Percentiles rank a stretch among this genome's conserved stretches.
Conservation (phyloP, 2,797 vertebrate genomes). For the Crocodylus rhombifer region DNA sequence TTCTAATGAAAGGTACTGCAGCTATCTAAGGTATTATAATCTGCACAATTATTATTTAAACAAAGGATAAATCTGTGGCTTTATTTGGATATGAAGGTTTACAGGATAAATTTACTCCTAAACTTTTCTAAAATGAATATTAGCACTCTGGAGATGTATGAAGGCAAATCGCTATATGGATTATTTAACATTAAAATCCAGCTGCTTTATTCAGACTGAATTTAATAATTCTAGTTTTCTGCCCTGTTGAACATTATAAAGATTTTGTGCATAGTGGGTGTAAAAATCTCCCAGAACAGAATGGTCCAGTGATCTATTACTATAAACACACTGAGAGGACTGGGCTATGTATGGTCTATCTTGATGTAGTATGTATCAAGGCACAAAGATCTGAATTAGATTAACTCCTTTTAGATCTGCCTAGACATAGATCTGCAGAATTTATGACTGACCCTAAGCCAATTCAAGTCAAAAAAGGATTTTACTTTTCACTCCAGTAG, state of each 20-base stretch:
- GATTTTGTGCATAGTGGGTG: background rate
- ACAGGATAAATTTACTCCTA: background rate
- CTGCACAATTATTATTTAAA: background rate
- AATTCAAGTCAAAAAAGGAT: fast-evolving
- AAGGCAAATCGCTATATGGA: background rate
- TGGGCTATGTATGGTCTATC: background rate
- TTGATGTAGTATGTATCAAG: background rate
- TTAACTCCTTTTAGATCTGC: background rate
- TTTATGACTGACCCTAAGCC: background rate
- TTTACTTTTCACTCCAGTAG: background rate
- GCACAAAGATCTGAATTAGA: background rate
- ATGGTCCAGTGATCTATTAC: background rate
- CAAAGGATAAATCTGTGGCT: no score
- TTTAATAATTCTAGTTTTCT: background rate
- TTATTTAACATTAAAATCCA: background rate
- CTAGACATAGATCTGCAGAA: background rate
- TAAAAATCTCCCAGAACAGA: background rate
- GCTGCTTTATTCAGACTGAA: background rate
- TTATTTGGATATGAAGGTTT: background rate
- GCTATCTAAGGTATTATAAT: background rate
- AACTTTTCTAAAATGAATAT: background rate
- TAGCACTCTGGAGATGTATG: background rate
- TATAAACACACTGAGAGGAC: background rate
- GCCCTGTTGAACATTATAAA: fast-evolving
- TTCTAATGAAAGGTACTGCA: background rate